Evolutionary conservation across 2,797 vertebrate genomes (phyloP).

Genomic region (Periparus ater): DNA sequence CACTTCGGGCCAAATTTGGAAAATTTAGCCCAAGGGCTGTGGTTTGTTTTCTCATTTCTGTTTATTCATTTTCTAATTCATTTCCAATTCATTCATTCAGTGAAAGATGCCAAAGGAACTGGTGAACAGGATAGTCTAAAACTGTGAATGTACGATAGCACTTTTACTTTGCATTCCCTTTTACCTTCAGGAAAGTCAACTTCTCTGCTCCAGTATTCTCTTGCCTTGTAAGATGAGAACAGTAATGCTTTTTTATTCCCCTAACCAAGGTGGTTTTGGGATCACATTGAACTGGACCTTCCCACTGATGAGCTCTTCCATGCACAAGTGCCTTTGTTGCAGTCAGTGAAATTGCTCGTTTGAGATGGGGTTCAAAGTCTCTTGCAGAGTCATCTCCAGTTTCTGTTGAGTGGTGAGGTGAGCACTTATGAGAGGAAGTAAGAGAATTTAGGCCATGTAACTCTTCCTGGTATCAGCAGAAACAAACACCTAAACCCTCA

Average conservation of each 20-base stretch:
- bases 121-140: background rate
- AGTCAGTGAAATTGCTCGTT: background rate
- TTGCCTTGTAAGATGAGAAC: background rate
- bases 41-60: background rate
- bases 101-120: background rate
- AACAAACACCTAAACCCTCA: constrained; percentile 5
- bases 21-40: background rate
- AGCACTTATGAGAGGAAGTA: background rate
- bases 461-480: constrained; percentile 1
- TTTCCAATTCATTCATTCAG: background rate
- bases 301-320: background rate
- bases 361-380: background rate
- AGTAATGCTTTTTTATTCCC: background rate
- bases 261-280: background rate
- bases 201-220: background rate
- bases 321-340: background rate
- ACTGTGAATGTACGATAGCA: background rate
- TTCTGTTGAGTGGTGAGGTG: background rate
- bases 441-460: background rate
- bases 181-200: background rate
- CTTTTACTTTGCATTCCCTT: background rate
- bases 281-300: background rate
- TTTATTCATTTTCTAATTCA: constrained; percentile 7
- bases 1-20: background rate
- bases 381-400: background rate